phyloP scores from a whole-genome alignment of 1,140 invertebrate species.

The Drosophila novamexicana region DNA sequence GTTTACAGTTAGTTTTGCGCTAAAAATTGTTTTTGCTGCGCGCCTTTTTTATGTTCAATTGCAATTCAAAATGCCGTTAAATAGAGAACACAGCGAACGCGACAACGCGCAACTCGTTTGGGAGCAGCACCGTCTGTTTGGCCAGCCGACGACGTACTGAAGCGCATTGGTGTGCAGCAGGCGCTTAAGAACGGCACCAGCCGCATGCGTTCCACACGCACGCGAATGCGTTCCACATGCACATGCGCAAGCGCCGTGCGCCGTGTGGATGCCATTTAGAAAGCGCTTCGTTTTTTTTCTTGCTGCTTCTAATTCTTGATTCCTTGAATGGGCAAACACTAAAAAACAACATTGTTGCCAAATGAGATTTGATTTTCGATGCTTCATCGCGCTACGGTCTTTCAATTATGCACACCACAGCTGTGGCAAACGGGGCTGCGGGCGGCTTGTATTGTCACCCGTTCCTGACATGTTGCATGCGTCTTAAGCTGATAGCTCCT shows the following conservation, averaged over 20 bases:
- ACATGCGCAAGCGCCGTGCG: slow-evolving; percentile 53
- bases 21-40: slow-evolving; percentile 37
- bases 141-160: slow-evolving; percentile 71
- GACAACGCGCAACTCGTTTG: neutral
- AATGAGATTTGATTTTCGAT: slow-evolving; percentile 46
- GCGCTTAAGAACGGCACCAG: slow-evolving; percentile 52
- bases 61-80: slow-evolving; percentile 70
- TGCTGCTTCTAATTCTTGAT: slow-evolving; percentile 44
- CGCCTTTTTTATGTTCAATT: slow-evolving; percentile 47
- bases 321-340: slow-evolving; percentile 65
- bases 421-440: slow-evolving; percentile 30
- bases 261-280: slow-evolving; percentile 62
- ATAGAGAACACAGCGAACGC: slow-evolving; percentile 7
- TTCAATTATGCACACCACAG: slow-evolving; percentile 72
- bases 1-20: slow-evolving; percentile 32
- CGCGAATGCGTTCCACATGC: slow-evolving; percentile 50
- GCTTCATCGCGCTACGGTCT: slow-evolving; percentile 29
- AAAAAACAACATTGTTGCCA: slow-evolving; percentile 45
- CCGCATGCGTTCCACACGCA: neutral
- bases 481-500: slow-evolving; percentile 43
- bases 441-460: neutral
- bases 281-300: slow-evolving; percentile 38
- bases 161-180: slow-evolving; percentile 5
- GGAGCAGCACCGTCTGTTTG: slow-evolving; percentile 42
- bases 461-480: slow-evolving; percentile 28